phyloP scores from a whole-genome alignment of 2,797 vertebrate genomes.

The Notolabrus celidotus region DNA sequence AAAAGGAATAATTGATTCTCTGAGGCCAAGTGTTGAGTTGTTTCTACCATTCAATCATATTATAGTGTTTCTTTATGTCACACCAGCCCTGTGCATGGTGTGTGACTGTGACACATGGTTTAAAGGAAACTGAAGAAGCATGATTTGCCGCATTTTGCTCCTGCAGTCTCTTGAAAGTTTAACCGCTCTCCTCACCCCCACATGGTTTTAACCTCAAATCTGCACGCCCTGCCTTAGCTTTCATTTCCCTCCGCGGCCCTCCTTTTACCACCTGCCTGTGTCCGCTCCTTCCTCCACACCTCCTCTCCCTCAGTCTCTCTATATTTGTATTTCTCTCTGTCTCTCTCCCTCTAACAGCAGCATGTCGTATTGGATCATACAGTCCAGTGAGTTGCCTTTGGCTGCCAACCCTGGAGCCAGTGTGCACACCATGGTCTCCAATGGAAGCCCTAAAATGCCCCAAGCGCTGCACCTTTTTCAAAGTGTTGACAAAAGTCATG shows the following conservation, averaged over 20 bases:
- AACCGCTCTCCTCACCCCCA: not conserved
- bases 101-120: not conserved
- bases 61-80: not conserved
- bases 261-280: constrained; percentile 5
- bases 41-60: no score
- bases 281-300: not conserved
- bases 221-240: not conserved
- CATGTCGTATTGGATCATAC: constrained; percentile 52
- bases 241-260: not conserved
- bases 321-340: not conserved
- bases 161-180: not conserved
- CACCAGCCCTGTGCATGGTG: not conserved
- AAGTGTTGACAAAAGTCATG: constrained; percentile 5
- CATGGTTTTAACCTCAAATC: not conserved
- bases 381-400: constrained; percentile 36
- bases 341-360: constrained; percentile 1
- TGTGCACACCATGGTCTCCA: constrained; percentile 12
- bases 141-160: not conserved
- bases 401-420: constrained; percentile 26
- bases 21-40: no score
- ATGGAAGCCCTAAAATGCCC: constrained; percentile 22
- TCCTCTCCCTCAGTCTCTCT: not conserved
- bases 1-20: no score
- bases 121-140: not conserved
- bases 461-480: constrained; percentile 10